phyloP scores from a whole-genome alignment of 1,140 invertebrate species.

The Pseudomyrmex cubaensis region DNA sequence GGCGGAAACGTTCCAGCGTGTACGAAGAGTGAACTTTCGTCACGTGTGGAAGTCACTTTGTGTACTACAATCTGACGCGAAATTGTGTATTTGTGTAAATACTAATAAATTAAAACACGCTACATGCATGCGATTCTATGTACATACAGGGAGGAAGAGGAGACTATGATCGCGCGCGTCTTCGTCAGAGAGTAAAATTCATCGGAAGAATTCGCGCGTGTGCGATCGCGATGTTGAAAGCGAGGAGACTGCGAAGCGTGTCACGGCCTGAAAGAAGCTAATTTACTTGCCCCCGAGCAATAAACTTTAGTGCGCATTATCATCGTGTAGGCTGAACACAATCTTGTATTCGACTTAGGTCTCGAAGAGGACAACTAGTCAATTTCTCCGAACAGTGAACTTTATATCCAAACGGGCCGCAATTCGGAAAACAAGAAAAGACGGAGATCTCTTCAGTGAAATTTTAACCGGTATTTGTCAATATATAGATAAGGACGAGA shows the following conservation, averaged over 20 bases:
- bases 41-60: constrained; percentile 9
- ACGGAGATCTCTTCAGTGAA: no score
- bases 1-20: not conserved
- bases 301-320: constrained; percentile 57
- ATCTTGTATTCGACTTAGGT: constrained; percentile 47
- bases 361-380: not conserved
- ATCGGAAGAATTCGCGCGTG: not conserved
- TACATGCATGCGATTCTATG: constrained; percentile 54
- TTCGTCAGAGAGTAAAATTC: constrained; percentile 34
- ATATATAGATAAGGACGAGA: no score
- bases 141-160: constrained; percentile 44
- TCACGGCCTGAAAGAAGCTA: constrained; percentile 41
- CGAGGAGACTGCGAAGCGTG: constrained; percentile 11
- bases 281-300: constrained; percentile 58
- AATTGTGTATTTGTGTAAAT: constrained; percentile 73
- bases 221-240: no score
- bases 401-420: no score
- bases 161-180: constrained; percentile 45
- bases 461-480: no score
- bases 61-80: not conserved
- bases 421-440: no score
- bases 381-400: no score
- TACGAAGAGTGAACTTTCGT: not conserved
- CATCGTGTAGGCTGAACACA: constrained; percentile 39
- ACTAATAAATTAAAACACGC: constrained; percentile 72